These are phyloP conservation scores for Drosophila quadrilineata DNA, from an alignment of 1,140 invertebrate genomes.

Conservation along the genomic window DNA sequence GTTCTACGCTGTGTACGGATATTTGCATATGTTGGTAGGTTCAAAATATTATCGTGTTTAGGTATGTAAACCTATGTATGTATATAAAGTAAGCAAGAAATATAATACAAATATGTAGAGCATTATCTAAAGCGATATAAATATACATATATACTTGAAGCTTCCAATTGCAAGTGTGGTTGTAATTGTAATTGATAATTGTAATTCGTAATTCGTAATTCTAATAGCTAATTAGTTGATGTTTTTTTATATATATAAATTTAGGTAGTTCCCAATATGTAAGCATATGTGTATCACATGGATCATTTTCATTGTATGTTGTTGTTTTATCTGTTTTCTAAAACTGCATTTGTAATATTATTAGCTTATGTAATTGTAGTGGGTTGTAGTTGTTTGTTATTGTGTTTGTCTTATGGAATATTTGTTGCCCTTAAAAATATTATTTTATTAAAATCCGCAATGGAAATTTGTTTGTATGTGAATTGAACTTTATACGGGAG, in stretches of 20 bases:
- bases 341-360: no score
- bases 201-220: conserved; percentile 17
- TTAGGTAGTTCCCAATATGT: conserved; percentile 22
- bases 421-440: no score
- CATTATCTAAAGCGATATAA: conserved; percentile 63
- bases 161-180: conserved; percentile 22
- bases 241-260: not conserved
- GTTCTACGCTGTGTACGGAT: conserved; percentile 8
- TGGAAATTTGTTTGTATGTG: no score
- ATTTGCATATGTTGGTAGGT: conserved; percentile 1
- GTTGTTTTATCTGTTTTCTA: not conserved
- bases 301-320: no score
- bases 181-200: conserved; percentile 32
- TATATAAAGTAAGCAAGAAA: conserved; percentile 20
- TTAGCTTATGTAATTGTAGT: not conserved
- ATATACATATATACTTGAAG: conserved; percentile 58
- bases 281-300: no score
- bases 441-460: no score
- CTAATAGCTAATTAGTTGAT: not conserved
- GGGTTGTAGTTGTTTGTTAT: no score
- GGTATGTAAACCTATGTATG: conserved; percentile 6
- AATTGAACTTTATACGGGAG: no score
- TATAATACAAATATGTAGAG: conserved; percentile 40
- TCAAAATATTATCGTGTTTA: conserved; percentile 2
- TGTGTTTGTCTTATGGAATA: no score